Evolutionary conservation across 2,888 invertebrate genomes (phyloP).

Genomic region (Xanthorhoe designata): DNA sequence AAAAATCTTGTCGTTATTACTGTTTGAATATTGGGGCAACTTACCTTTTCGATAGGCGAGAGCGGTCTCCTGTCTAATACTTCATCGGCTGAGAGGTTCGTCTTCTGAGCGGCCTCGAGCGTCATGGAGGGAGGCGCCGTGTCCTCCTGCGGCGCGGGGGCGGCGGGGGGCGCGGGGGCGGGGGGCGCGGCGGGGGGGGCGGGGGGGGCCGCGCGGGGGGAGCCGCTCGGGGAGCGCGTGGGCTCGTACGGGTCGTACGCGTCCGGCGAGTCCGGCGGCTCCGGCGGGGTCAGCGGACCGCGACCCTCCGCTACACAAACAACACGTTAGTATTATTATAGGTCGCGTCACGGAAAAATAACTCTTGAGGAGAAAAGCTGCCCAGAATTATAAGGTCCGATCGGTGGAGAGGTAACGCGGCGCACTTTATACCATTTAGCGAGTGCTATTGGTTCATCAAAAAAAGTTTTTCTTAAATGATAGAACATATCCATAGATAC

Average conservation of each 20-base stretch:
- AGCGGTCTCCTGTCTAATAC: conserved; percentile 78
- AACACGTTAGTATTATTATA: too few relatives aligned
- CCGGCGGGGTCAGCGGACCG: conserved; percentile 88
- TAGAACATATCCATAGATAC: too few relatives aligned
- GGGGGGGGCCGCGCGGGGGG: conserved; percentile 82
- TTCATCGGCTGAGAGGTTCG: conserved; percentile 79
- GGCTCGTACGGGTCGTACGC: conserved; percentile 97
- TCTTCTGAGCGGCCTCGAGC: conserved; percentile 80
- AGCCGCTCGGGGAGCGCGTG: conserved; percentile 91
- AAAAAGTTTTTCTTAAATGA: too few relatives aligned
- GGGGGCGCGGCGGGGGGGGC: conserved; percentile 37
- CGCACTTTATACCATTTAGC: too few relatives aligned
- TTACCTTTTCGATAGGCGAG: conserved; percentile 85
- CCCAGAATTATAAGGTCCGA: too few relatives aligned
- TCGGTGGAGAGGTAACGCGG: too few relatives aligned
- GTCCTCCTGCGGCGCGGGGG: conserved; percentile 13
- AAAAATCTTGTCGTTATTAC: too few relatives aligned
- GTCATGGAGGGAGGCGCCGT: conserved; percentile 63
- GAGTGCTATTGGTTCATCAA: too few relatives aligned
- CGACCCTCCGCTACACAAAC: conserved; percentile 80
- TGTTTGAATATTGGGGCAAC: too few relatives aligned
- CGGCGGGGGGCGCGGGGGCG: conserved; percentile 83
- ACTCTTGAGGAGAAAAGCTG: too few relatives aligned
- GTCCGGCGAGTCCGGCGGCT: conserved; percentile 88
- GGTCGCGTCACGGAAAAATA: too few relatives aligned